These are phyloP conservation scores for Sarcophaga variegata DNA, from an alignment of 2,888 invertebrate species.

Conservation along the genomic window DNA sequence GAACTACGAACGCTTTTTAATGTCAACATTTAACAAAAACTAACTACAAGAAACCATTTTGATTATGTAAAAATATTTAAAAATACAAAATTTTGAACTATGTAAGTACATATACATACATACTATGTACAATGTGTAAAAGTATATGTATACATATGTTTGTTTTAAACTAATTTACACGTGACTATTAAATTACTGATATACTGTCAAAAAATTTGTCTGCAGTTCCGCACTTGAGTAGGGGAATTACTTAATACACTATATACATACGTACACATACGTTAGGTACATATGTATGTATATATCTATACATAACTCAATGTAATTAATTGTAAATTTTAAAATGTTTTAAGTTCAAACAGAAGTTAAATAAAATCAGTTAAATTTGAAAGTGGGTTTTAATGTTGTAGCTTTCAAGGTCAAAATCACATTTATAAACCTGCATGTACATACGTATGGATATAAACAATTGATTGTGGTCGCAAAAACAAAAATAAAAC, in stretches of 20 bases:
- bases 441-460: slow-evolving; percentile 8
- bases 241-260: slow-evolving; percentile 2
- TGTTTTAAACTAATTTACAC: not conserved
- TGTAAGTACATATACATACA: too few relatives aligned
- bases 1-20: too few relatives aligned
- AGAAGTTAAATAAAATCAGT: slow-evolving; percentile 40
- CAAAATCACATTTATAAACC: slow-evolving; percentile 42
- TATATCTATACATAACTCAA: not conserved
- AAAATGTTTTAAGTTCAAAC: slow-evolving; percentile 41
- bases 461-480: slow-evolving; percentile 13
- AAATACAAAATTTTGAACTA: too few relatives aligned
- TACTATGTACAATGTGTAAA: too few relatives aligned
- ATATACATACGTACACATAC: not conserved
- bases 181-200: not conserved
- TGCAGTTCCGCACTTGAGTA: not conserved
- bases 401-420: slow-evolving; percentile 58
- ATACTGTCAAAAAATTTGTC: not conserved
- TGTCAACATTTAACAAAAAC: too few relatives aligned
- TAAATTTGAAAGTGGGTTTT: slow-evolving; percentile 63
- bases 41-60: too few relatives aligned
- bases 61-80: too few relatives aligned
- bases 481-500: slow-evolving; percentile 13
- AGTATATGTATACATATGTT: not conserved
- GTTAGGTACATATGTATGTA: too few relatives aligned
- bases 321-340: not conserved